Evolutionary conservation across 2,888 invertebrate species (phyloP).

Genomic region (Micropterix aruncella): DNA sequence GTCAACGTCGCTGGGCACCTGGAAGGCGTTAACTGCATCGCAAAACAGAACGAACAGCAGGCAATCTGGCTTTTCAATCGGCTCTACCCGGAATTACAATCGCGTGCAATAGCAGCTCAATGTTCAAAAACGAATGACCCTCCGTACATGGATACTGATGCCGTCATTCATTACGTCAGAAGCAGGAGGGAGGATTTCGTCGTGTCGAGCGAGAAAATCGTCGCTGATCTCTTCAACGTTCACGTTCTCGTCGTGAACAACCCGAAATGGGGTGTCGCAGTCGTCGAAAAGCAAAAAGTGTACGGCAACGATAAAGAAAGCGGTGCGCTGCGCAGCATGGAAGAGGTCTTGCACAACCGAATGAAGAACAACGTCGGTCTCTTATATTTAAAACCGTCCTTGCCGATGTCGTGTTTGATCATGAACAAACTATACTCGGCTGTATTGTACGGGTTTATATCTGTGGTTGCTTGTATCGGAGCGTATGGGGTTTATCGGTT

Average conservation of each 20-base stretch:
- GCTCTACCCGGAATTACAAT: constrained; percentile 48
- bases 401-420: constrained; percentile 47
- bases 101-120: constrained; percentile 38
- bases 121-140: constrained; percentile 37
- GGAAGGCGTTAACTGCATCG: constrained; percentile 50
- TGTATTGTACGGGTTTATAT: constrained; percentile 24
- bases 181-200: constrained; percentile 21
- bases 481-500: constrained; percentile 24
- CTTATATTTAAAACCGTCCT: constrained; percentile 39
- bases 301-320: constrained; percentile 27
- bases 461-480: constrained; percentile 24
- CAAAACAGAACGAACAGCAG: constrained; percentile 42
- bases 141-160: constrained; percentile 46
- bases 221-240: constrained; percentile 45
- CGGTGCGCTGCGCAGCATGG: constrained; percentile 23
- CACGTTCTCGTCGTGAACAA: constrained; percentile 55
- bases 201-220: constrained; percentile 29
- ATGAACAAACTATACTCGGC: constrained; percentile 41
- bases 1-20: constrained; percentile 33
- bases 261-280: constrained; percentile 57
- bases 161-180: constrained; percentile 42
- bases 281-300: constrained; percentile 31
- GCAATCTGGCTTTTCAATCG: constrained; percentile 49
- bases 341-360: constrained; percentile 37
- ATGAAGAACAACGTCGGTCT: constrained; percentile 40